Evolutionary conservation across 2,797 vertebrate species (phyloP), one percentile per base, ranked within the genome.

Genomic region (Lagocephalus sceleratus): DNA sequence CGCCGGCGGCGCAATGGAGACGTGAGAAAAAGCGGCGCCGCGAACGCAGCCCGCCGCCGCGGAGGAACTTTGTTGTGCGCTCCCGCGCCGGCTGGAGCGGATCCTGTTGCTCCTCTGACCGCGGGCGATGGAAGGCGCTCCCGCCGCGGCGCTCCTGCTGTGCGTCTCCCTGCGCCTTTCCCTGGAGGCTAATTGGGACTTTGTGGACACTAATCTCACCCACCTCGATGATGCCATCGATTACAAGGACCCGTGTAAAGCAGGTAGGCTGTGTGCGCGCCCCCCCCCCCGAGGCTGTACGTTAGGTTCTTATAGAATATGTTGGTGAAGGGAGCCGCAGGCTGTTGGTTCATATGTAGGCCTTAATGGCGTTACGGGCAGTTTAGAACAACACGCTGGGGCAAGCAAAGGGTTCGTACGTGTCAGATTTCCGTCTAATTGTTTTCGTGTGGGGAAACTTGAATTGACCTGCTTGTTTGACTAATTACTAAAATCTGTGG

Each of bases 231-330:
- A 90, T 78, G 80, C 20, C 38, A 79, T 89, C 75, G 87, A 90
- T 74, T 92, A 90, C 81, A 89, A 85, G 82, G 90, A 92, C 78
- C 91, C 91, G 6, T 92, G 91, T 78, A 91, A 91, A 87, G 91
- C 91, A 66, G 91, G 90, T 92, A 91, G 79, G 47, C 59, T 73
- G 20, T 22, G 3, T 44, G 38, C 69, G 14, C 44, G 29, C 69
- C 15, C 41, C 11, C 22, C 60, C 5, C 17, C 59, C 6, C 45
- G 1, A n/a, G 16, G 5, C 2, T 17, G 5, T 17, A 6, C 17
- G 17, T 42, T 19, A 7, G 16, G 8, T 42, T 17, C 5, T 42
- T 19, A 42, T 42, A 19, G 7, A 19, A 17, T 42, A 7, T 42
- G 16, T 7, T 40, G 39, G n/a, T 29, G 5, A 12, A 35, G 32